Evolutionary conservation across 2,113 vertebrate genomes (phyloP), one percentile per base, ranked within the genome.

Genomic region (Asarcornis scutulata): DNA sequence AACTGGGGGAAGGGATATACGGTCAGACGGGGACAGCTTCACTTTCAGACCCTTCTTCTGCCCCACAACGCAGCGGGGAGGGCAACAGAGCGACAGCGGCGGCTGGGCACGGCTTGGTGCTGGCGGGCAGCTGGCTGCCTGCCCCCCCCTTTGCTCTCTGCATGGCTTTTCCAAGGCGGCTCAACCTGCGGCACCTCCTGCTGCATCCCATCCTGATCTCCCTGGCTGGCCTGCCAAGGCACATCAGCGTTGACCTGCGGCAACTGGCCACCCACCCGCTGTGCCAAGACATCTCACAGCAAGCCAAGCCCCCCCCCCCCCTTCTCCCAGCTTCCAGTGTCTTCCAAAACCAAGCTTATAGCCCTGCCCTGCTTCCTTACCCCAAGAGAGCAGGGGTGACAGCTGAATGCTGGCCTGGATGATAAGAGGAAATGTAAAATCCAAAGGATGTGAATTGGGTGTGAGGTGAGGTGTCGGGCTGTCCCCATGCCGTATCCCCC

Each of bases 251-350:
- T 75, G 85, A 91, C 89, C 93, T 31, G 85, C 1, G 10, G 87
- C 95, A 76, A 27, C 31, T 0, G 2, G 79, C 76, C 92, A 88
- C 91, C 83, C 48, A 4, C 88, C 46, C 0, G 60, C 83, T 16
- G 76, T 89, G 95, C 92, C 95, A 97, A 92, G 79, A 29, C 83
- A 67, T 90, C 77, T 95, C 92, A 83, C 80, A 85, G 42, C 58
- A 75, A 83, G 40, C 58, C 12, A 9, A 7, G 6, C 44, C 56
- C 34, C 56, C 9, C 38, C 9, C 56, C 9, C 38, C 10, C 17
- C 29, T 44, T 9, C 46, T 52, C 36, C 48, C 7, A 38, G 31
- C 85, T 92, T 94, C 87, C 78, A 91, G n/a, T 12, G 1, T 22
- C 66, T 95, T 94, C 89, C 64, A 63, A 91, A 93, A 88, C 1